These are phyloP conservation scores for Miniopterus natalensis DNA, from an alignment of 2,113 vertebrate species.

Conservation along the genomic window DNA sequence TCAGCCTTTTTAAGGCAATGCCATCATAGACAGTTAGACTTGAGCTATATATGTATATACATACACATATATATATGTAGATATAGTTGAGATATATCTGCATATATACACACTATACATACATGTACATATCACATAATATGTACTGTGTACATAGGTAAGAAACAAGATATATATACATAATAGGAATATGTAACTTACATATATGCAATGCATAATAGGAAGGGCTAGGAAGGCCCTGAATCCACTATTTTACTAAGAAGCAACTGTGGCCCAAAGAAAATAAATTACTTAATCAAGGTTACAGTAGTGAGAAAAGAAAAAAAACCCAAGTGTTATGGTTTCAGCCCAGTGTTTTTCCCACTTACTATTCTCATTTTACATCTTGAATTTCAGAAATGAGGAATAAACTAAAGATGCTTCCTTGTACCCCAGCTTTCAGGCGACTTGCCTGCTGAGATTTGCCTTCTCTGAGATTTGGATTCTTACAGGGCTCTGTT, in stretches of 20 bases:
- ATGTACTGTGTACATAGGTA: neutral
- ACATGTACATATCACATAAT: neutral
- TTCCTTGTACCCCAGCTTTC: neutral
- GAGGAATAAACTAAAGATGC: neutral
- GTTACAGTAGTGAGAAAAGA: slow-evolving; percentile 3
- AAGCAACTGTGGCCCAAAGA: neutral
- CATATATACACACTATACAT: neutral
- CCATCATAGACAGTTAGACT: neutral
- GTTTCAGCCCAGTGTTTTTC: neutral
- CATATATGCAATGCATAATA: neutral
- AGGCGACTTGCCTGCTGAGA: slow-evolving; percentile 9
- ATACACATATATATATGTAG: neutral
- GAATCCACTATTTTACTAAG: slow-evolving; percentile 26
- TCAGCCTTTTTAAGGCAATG: neutral
- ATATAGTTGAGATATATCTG: neutral
- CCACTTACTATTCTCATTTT: slow-evolving; percentile 35
- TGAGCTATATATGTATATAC: neutral
- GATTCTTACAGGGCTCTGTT: slow-evolving; percentile 73
- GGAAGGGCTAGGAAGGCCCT: neutral
- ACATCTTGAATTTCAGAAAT: neutral
- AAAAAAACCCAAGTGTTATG: neutral
- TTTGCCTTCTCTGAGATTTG: slow-evolving; percentile 57
- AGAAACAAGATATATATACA: slow-evolving; percentile 25
- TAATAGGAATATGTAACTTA: neutral
- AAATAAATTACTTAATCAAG: slow-evolving; percentile 48